Base-by-base conservation (phyloP, 2,113 vertebrate genomes). In the Conger conger region DNA sequence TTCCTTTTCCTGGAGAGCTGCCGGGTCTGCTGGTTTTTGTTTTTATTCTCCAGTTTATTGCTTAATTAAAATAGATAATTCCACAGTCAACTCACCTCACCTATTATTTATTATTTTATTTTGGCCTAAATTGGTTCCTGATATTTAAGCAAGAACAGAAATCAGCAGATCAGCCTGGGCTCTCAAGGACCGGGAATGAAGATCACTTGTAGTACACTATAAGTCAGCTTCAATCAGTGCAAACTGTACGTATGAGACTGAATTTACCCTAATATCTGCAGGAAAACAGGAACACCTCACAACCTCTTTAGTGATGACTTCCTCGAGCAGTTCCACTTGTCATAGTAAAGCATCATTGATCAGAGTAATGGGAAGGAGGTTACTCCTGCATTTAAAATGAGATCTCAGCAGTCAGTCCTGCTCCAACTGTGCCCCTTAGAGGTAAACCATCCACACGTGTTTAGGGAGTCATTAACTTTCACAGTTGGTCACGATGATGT, bases 401-500 rank as follows among this genome's bases (percentile, higher is more conserved):
- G 4, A 82, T 85, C 45, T 82, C 37, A 77, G 50, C 83, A 86
- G 80, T 82, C 63, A 82, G 20, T 57, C 16, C 80, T 30, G 77
- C 23, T 27, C 8, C 42, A n/a, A 60, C 77, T 63, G 35, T 40
- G 63, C 82, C 84, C 83, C 54, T 83, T 30, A 30, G 6, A 76
- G 82, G 83, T 80, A 82, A 81, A 54, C 33, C 35, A 80, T 80
- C 60, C 42, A 17, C 57, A 76, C 45, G 23, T 83, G 81, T 77
- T 81, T 77, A 57, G 81, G 33, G 23, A 86, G 60, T 81, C 68
- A 80, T 83, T 84, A 83, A 35, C 35, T 84, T 85, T 84, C 79
- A 81, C 45, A 53, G 30, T 68, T 81, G 42, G 33, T 53, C 85
- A 40, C 60, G 36, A 5, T 86, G 76, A 87, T 87, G 83, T 82